A percentile compares a stretch with the other conserved stretches of the same genome.
These are phyloP conservation scores for Oryctes rhinoceros DNA, from an alignment of 1,140 invertebrate genomes.

Conservation along the genomic window DNA sequence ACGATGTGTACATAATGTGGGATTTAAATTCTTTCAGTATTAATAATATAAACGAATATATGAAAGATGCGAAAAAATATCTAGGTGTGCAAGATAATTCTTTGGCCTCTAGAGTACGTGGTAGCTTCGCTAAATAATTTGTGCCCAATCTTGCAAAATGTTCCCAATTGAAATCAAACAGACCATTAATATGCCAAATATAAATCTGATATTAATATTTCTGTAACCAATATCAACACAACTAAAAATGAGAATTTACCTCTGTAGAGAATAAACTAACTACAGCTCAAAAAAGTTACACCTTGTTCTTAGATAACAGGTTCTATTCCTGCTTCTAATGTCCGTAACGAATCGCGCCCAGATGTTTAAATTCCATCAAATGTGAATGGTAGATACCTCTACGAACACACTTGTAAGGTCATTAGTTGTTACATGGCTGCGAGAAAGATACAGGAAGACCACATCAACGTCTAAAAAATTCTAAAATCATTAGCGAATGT, in stretches of 20 bases:
- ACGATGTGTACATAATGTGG: neutral
- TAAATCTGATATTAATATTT: too few relatives aligned
- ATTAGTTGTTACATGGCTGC: neutral
- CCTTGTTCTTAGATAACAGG: slow-evolving; percentile 16
- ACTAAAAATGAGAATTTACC: too few relatives aligned
- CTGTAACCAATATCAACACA: too few relatives aligned
- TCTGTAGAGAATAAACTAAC: too few relatives aligned
- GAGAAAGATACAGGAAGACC: neutral
- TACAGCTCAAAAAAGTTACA: neutral
- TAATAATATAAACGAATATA: neutral
- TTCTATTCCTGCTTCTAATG: neutral
- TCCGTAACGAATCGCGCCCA: slow-evolving; percentile 1
- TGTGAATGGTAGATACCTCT: neutral
- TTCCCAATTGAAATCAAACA: too few relatives aligned
- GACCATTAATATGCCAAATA: too few relatives aligned
- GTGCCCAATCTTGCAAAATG: too few relatives aligned
- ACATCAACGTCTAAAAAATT: slow-evolving; percentile 1
- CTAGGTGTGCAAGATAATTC: too few relatives aligned
- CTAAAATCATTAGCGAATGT: slow-evolving; percentile 8
- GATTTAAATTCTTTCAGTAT: neutral
- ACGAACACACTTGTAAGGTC: neutral
- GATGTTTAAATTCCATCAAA: neutral
- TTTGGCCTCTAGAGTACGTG: too few relatives aligned
- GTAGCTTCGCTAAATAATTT: too few relatives aligned
- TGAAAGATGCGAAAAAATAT: neutral